Percentiles rank a stretch among this genome's conserved stretches.
phyloP scores from a whole-genome alignment of 2,113 vertebrate genomes.

The Cercocebus atys region DNA sequence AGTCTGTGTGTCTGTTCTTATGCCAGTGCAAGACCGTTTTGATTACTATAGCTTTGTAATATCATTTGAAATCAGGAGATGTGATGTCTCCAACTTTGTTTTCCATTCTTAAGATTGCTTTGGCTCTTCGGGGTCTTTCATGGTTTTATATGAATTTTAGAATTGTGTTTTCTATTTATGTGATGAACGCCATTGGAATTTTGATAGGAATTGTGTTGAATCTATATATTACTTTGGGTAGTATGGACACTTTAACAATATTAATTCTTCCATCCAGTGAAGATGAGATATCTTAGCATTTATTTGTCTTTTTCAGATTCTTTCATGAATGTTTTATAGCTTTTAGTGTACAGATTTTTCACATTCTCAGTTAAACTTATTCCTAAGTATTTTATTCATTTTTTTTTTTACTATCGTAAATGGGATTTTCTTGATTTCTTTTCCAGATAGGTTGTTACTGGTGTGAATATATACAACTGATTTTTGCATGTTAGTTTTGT shows the following conservation, averaged over 20 bases:
- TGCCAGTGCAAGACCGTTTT: neutral
- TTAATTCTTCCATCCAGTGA: neutral
- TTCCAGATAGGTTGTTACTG: neutral
- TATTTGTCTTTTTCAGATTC: neutral
- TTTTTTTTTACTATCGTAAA: neutral
- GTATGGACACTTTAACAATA: neutral
- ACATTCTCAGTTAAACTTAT: neutral
- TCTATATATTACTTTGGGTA: neutral
- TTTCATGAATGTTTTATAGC: constrained; percentile 31
- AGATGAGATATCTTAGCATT: neutral
- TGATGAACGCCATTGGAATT: neutral
- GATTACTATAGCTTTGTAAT: neutral
- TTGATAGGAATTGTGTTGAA: neutral
- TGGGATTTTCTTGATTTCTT: neutral
- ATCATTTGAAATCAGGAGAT: neutral
- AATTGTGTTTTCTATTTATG: neutral
- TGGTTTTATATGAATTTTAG: neutral
- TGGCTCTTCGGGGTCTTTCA: neutral
- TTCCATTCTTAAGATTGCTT: neutral
- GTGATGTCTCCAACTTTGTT: neutral
- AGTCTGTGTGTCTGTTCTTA: neutral
- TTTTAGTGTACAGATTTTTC: neutral
- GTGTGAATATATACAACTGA: neutral
- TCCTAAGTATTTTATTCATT: neutral
- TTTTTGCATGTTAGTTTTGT: neutral